Evolutionary conservation across 2,797 vertebrate genomes (phyloP).

Genomic region (Lateolabrax maculatus): DNA sequence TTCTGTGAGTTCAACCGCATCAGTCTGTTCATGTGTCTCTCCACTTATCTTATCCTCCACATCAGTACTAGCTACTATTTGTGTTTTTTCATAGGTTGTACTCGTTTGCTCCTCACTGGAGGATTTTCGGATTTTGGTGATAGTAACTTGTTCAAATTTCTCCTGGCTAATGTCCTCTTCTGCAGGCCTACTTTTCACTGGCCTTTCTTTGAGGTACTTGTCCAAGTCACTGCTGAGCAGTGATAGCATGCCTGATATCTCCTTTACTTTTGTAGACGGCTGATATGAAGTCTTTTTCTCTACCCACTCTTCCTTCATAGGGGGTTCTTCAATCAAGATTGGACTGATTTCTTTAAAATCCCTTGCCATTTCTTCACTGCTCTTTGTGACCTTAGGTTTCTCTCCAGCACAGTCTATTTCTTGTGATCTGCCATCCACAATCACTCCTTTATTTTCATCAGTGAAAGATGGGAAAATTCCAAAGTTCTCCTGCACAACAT

Average conservation of each 20-base stretch:
- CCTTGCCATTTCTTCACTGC: not conserved
- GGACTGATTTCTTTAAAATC: constrained; percentile 16
- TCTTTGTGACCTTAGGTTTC: not conserved
- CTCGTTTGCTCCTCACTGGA: constrained; percentile 16
- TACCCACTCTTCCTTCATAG: constrained; percentile 36
- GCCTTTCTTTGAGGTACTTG: constrained; percentile 42
- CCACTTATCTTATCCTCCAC: constrained; percentile 9
- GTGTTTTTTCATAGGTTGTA: constrained; percentile 22
- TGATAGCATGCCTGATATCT: constrained; percentile 64
- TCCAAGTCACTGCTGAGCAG: constrained; percentile 65
- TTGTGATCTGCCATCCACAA: constrained; percentile 13
- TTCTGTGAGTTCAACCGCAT: constrained; percentile 2
- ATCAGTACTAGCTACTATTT: not conserved
- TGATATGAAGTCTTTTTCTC: constrained; percentile 43
- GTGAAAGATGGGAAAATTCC: constrained; percentile 1
- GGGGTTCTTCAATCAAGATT: constrained; percentile 34
- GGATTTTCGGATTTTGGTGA: constrained; percentile 25
- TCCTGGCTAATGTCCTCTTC: constrained; percentile 51
- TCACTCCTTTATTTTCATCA: constrained; percentile 4
- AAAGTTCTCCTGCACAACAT: constrained; percentile 11
- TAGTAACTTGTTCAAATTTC: constrained; percentile 52
- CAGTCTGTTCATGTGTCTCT: constrained; percentile 16
- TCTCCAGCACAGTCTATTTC: not conserved
- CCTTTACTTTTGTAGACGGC: constrained; percentile 32
- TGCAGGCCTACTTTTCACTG: constrained; percentile 9